These are phyloP conservation scores for Vandiemenella viatica DNA, from an alignment of 2,888 invertebrate species.

Conservation along the genomic window DNA sequence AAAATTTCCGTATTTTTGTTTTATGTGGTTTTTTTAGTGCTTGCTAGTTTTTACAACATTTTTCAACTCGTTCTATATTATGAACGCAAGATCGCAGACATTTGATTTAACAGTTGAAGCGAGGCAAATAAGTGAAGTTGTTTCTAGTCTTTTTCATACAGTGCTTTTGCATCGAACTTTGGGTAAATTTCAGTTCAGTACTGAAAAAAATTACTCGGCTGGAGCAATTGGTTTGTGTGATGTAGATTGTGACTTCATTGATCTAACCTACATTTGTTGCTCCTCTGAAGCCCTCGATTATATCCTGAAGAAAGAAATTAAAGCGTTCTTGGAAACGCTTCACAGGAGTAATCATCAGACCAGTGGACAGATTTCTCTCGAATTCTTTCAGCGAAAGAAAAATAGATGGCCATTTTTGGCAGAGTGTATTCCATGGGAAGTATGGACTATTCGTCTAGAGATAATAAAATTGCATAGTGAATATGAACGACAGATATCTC, in stretches of 20 bases:
- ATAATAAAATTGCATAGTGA: constrained; percentile 71
- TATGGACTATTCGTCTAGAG: constrained; percentile 90
- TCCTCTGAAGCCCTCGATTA: constrained; percentile 60
- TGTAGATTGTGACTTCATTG: constrained; percentile 93
- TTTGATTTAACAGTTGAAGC: constrained; percentile 72
- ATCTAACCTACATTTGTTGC: constrained; percentile 89
- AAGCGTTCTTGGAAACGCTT: constrained; percentile 59
- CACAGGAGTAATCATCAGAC: constrained; percentile 51
- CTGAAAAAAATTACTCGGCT: constrained; percentile 85
- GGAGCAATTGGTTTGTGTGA: constrained; percentile 92
- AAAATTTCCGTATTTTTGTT: no score
- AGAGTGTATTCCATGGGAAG: constrained; percentile 94
- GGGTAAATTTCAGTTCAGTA: constrained; percentile 86
- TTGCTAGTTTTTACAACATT: no score
- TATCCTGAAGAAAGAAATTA: constrained; percentile 57
- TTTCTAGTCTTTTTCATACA: constrained; percentile 80
- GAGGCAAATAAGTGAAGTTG: constrained; percentile 80
- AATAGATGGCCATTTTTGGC: constrained; percentile 78
- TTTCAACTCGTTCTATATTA: no score
- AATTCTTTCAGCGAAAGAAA: constrained; percentile 86
- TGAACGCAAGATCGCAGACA: no score
- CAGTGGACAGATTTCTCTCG: constrained; percentile 73
- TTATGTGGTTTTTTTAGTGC: no score
- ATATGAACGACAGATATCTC: constrained; percentile 69
- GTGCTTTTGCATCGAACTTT: constrained; percentile 78